Conservation (phyloP, 2,797 vertebrate species). For the Atherinosoma microstoma region DNA sequence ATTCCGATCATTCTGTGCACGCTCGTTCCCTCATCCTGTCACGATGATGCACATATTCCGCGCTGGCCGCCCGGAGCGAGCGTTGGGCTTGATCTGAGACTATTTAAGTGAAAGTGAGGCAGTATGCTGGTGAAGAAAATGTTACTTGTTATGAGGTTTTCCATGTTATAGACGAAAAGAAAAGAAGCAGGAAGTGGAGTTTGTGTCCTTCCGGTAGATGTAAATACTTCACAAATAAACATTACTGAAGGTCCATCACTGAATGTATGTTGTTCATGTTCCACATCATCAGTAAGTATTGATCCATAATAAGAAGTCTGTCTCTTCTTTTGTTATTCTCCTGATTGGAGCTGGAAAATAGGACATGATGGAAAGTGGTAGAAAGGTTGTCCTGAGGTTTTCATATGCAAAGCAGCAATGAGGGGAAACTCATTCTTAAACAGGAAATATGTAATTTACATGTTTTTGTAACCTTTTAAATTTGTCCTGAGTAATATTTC, state of each 20-base stretch:
- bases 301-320: constrained; percentile 33
- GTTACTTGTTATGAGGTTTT: too few species aligned
- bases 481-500: background rate
- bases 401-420: constrained; percentile 38
- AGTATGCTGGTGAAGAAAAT: too few species aligned
- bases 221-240: constrained; percentile 52
- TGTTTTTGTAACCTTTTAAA: background rate
- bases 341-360: constrained; percentile 21
- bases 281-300: constrained; percentile 47
- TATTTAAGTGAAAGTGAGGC: too few species aligned
- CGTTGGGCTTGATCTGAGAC: too few species aligned
- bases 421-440: constrained; percentile 1
- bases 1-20: too few species aligned
- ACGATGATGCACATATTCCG: too few species aligned
- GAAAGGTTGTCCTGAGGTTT: constrained; percentile 18
- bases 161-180: too few species aligned
- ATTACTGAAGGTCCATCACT: constrained; percentile 23
- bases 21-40: too few species aligned
- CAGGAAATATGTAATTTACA: background rate
- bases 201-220: too few species aligned
- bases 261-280: constrained; percentile 32
- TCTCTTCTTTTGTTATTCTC: constrained; percentile 23
- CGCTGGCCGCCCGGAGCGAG: too few species aligned
- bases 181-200: too few species aligned
- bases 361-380: constrained; percentile 24